phyloP scores from a whole-genome alignment of 2,113 vertebrate genomes.

The Leucopternis melanops region DNA sequence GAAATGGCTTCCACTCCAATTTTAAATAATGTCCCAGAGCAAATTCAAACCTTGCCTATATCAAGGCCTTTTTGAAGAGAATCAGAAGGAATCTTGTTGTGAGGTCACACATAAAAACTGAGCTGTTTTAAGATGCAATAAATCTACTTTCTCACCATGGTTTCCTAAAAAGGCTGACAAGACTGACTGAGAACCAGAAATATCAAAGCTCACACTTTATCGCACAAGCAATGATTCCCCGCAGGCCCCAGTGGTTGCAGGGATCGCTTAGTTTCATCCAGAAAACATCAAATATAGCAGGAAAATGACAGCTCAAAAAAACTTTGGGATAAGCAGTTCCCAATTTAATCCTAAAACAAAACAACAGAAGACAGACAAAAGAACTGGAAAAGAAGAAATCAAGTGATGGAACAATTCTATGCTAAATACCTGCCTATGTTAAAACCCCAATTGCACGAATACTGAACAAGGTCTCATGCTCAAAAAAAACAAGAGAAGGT shows the following conservation, averaged over 20 bases:
- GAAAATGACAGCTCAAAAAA: not conserved
- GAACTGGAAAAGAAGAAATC: not conserved
- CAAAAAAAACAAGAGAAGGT: not conserved
- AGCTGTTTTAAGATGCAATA: not conserved
- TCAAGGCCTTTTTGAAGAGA: not conserved
- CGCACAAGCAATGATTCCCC: not conserved
- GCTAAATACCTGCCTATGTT: not conserved
- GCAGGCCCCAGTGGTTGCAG: accelerated
- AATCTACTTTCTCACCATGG: not conserved
- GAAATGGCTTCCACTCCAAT: not conserved
- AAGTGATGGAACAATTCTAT: not conserved
- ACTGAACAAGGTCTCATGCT: not conserved
- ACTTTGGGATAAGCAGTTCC: not conserved
- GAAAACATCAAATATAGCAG: not conserved
- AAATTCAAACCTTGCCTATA: not conserved
- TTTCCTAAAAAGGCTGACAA: not conserved
- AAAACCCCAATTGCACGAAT: not conserved
- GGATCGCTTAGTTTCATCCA: not conserved
- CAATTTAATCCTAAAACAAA: not conserved
- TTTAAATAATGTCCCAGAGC: not conserved
- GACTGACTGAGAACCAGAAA: not conserved
- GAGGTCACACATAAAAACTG: not conserved
- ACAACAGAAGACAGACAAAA: not conserved
- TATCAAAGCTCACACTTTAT: not conserved
- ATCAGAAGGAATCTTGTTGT: not conserved